phyloP scores from a whole-genome alignment of 2,797 vertebrate genomes.

The Antennarius maculatus region DNA sequence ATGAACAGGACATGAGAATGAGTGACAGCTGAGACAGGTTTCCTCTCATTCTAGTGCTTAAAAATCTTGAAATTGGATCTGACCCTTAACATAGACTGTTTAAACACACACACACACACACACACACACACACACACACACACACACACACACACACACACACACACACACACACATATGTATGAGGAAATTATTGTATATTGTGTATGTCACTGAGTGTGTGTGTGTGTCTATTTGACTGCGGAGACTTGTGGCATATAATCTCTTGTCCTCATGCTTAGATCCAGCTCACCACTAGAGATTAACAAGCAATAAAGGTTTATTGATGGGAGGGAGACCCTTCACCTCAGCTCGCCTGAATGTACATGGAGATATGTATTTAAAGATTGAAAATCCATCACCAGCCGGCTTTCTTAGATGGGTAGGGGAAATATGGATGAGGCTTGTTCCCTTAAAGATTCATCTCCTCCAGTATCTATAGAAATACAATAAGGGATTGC shows the following conservation, averaged over 20 bases:
- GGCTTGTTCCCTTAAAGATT: constrained; percentile 38
- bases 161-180: too few relatives aligned
- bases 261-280: constrained; percentile 30
- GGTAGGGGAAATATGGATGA: constrained; percentile 50
- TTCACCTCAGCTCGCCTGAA: constrained; percentile 22
- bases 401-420: constrained; percentile 28
- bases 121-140: too few relatives aligned
- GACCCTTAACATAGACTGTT: too few relatives aligned
- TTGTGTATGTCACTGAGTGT: neutral
- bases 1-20: neutral
- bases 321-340: constrained; percentile 37
- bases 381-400: constrained; percentile 54
- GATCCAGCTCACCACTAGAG: constrained; percentile 18
- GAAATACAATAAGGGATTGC: constrained; percentile 48
- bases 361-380: constrained; percentile 44
- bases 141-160: too few relatives aligned
- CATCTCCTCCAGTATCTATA: constrained; percentile 44
- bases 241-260: constrained; percentile 33
- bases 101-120: too few relatives aligned
- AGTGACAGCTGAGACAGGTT: neutral
- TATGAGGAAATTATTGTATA: constrained; percentile 4
- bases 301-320: constrained; percentile 57
- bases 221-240: constrained; percentile 26
- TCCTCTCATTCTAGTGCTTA: too few relatives aligned
- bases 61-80: too few relatives aligned